Base-by-base conservation (phyloP, 2,888 invertebrate genomes). In the Synanthedon tipuliformis region DNA sequence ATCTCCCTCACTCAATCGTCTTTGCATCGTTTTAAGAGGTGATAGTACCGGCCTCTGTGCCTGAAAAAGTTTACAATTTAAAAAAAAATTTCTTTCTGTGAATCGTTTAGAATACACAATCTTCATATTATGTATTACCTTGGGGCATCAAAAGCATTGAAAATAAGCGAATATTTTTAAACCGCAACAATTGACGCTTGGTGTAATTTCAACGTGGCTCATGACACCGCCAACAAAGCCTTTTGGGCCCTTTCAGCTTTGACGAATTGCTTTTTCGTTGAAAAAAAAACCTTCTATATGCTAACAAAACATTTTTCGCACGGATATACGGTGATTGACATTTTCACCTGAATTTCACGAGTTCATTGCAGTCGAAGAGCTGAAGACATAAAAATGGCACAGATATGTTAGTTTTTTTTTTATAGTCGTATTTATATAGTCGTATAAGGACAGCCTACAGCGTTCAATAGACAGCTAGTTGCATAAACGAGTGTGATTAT, bases 261-360 rank as follows among this genome's bases (percentile, higher is more conserved):
- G 61, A 63, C 62, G 60, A 59, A 63, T 63, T 57, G 63, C 56
- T 56, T 54, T 65, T 61, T 56, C 54, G 53, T 16, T 34, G 13
- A 51, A 54, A 55, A 54, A 57, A 55, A 56, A 55, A 57, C 53
- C 52, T 57, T 62, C 60, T 61, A 49, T 49, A 23, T 62, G 54
- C 51, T 48, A 53, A 61, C 61, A 65, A 65, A 62, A 61, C 58
- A 56, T 59, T 63, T 62, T 62, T 58, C 52, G 52, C 54, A 50
- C 55, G 57, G 49, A 57, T 55, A 56, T 53, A 48, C 55, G 41
- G 52, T 62, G 63, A 65, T 59, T 62, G 65, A 56, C 56, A 54
- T 56, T 60, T 63, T 53, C 59, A 61, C 61, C 61, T 58, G 55
- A 52, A 53, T 56, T 52, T 52, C 41, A 51, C 16, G 48, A 50